Conservation (phyloP, 1,140 invertebrate species). For the Lepidostoma basale region DNA sequence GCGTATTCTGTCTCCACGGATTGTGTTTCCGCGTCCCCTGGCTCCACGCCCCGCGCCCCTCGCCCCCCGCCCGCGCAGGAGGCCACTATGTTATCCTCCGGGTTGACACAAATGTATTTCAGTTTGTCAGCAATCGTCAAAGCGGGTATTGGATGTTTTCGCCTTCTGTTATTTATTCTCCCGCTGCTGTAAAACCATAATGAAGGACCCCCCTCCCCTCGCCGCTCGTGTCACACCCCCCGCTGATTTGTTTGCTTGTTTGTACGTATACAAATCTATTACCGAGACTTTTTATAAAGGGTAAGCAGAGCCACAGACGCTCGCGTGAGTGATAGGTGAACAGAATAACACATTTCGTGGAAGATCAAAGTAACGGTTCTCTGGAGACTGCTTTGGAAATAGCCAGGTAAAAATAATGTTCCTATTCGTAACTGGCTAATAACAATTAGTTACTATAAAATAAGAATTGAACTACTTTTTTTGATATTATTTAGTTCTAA, state of each 20-base stretch:
- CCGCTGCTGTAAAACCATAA: conserved; percentile 22
- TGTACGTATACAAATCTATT: conserved; percentile 31
- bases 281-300: conserved; percentile 6
- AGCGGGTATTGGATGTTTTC: conserved; percentile 26
- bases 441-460: no score
- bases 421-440: no score
- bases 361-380: conserved; percentile 13
- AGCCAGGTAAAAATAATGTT: neutral
- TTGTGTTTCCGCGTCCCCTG: no score
- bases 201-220: conserved; percentile 7
- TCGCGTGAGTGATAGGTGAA: neutral
- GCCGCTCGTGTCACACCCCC: neutral
- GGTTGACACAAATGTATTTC: conserved; percentile 28
- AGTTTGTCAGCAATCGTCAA: conserved; percentile 34
- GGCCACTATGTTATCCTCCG: conserved; percentile 26
- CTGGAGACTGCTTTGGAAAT: conserved; percentile 16
- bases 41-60: no score
- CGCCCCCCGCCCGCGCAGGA: no score
- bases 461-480: no score
- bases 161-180: conserved; percentile 26
- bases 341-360: conserved; percentile 9
- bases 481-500: no score
- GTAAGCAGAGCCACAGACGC: conserved; percentile 1
- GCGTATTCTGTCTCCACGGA: no score
- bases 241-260: conserved; percentile 27